A percentile compares a stretch with the other conserved stretches of the same genome.
phyloP scores from a whole-genome alignment of 2,888 invertebrate species.

The Tetheella fluctuosa region DNA sequence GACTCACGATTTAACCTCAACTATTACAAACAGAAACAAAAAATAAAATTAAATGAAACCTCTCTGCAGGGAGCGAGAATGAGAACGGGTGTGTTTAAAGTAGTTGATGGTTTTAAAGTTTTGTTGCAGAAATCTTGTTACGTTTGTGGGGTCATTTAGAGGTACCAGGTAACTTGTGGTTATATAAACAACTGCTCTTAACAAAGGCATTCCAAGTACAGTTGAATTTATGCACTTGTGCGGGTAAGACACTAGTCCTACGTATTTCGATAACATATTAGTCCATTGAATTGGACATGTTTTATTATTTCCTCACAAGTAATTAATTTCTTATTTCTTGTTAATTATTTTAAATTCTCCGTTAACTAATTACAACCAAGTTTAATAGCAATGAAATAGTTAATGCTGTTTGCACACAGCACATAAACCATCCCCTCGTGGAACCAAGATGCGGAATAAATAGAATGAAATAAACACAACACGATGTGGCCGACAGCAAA shows the following conservation, averaged over 20 bases:
- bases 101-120: too few species aligned
- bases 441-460: constrained; percentile 33
- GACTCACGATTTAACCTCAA: too few species aligned
- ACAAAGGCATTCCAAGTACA: not conserved
- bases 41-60: too few species aligned
- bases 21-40: too few species aligned
- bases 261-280: too few species aligned
- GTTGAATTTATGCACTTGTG: not conserved
- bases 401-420: constrained; percentile 17
- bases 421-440: constrained; percentile 24
- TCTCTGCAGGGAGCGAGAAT: too few species aligned
- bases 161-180: not conserved
- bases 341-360: not conserved
- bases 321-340: not conserved
- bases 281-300: too few species aligned
- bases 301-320: too few species aligned
- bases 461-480: constrained; percentile 23
- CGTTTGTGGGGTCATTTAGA: constrained; percentile 14
- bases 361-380: not conserved
- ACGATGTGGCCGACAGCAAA: constrained; percentile 16
- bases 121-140: constrained; percentile 30
- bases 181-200: not conserved
- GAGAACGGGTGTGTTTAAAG: too few species aligned
- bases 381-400: constrained; percentile 18
- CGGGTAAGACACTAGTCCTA: not conserved